Evolutionary conservation across 2,797 vertebrate genomes (phyloP).

Genomic region (Chelonia mydas): DNA sequence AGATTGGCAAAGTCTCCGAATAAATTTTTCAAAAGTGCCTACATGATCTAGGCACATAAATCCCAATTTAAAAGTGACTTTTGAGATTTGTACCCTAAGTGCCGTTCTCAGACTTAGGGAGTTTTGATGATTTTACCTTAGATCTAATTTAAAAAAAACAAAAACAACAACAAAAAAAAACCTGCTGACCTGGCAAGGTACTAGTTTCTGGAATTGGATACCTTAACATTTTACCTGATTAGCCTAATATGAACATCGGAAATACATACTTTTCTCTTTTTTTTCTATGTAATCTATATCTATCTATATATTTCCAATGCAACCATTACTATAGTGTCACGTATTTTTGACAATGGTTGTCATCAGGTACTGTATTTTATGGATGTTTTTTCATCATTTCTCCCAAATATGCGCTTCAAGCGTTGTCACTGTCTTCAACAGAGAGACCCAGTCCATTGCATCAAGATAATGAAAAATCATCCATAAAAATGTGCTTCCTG

Average conservation of each 20-base stretch:
- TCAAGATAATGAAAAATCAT: not conserved
- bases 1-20: not conserved
- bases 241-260: not conserved
- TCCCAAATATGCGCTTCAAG: not conserved
- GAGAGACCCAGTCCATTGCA: not conserved
- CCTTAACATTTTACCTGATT: not conserved
- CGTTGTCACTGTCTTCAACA: not conserved
- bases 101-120: not conserved
- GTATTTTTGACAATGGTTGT: not conserved
- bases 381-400: too few relatives aligned
- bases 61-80: too few relatives aligned
- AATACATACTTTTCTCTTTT: not conserved
- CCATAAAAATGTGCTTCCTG: slow-evolving; percentile 3
- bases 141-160: not conserved
- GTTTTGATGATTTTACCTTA: not conserved
- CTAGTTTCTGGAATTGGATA: not conserved
- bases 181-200: not conserved
- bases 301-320: not conserved
- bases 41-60: not conserved
- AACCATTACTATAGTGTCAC: not conserved
- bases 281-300: not conserved
- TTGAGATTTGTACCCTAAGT: too few relatives aligned
- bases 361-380: not conserved
- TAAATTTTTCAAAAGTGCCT: not conserved
- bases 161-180: not conserved